Evolutionary conservation across 1,140 invertebrate genomes (phyloP).

Genomic region (Solen grandis): DNA sequence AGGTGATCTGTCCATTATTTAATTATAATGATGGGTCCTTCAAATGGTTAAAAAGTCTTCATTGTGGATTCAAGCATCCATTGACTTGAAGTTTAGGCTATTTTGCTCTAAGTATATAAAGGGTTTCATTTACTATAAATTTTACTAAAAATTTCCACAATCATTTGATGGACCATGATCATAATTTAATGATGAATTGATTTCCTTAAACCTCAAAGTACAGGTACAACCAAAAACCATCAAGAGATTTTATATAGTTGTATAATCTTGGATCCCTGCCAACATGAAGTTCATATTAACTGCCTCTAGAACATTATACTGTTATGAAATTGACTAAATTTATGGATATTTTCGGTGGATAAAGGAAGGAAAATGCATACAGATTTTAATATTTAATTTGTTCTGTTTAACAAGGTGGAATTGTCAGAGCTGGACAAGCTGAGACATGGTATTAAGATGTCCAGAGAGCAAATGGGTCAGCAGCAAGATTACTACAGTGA

Average conservation of each 20-base stretch:
- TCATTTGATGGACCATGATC: too few relatives aligned
- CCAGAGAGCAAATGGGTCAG: conserved; percentile 35
- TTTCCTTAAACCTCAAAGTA: too few relatives aligned
- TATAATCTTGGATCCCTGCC: not conserved
- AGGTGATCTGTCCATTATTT: too few relatives aligned
- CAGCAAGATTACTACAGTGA: conserved; percentile 62
- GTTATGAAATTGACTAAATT: not conserved
- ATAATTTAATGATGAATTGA: too few relatives aligned
- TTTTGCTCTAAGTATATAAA: too few relatives aligned
- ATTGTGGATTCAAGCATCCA: too few relatives aligned
- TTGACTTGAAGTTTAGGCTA: too few relatives aligned
- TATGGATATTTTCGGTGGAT: not conserved
- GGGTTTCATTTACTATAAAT: too few relatives aligned
- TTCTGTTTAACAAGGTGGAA: conserved; percentile 65
- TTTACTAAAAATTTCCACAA: too few relatives aligned
- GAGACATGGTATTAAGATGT: conserved; percentile 63
- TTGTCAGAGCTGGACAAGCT: conserved; percentile 72
- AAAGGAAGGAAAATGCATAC: not conserved
- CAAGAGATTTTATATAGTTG: not conserved
- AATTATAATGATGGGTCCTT: too few relatives aligned
- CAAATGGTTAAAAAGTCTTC: too few relatives aligned
- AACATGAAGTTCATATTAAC: not conserved
- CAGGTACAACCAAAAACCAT: too few relatives aligned
- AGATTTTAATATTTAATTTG: conserved; percentile 2
- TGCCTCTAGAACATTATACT: not conserved